phyloP scores from a whole-genome alignment of 1,140 invertebrate species.

The Drosophila lacteicornis region DNA sequence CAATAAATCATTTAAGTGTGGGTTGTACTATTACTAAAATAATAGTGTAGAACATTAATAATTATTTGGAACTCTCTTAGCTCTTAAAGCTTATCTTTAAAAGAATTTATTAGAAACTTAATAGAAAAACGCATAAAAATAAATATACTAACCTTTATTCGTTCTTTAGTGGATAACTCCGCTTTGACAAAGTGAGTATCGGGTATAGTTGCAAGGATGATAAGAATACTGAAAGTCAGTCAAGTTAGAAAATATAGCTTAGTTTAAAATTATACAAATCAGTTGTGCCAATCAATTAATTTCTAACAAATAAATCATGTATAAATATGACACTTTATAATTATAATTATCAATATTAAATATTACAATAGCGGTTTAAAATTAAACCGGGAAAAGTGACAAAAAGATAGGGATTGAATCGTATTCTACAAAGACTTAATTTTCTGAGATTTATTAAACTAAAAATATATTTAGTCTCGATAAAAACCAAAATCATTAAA shows the following conservation, averaged over 20 bases:
- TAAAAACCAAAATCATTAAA: background rate
- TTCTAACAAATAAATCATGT: too few species aligned
- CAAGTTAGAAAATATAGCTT: background rate
- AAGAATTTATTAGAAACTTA: background rate
- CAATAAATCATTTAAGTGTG: background rate
- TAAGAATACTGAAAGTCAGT: slow-evolving; percentile 52
- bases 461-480: too few species aligned
- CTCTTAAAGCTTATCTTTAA: background rate
- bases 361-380: too few species aligned
- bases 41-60: background rate
- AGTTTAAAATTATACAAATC: background rate
- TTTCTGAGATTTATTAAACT: too few species aligned
- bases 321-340: too few species aligned
- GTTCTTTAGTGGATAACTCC: slow-evolving; percentile 62
- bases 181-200: slow-evolving; percentile 38
- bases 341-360: too few species aligned
- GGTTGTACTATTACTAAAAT: background rate
- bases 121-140: background rate
- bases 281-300: too few species aligned
- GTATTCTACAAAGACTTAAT: too few species aligned
- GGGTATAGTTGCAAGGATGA: slow-evolving; percentile 42
- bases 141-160: slow-evolving; percentile 58
- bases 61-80: background rate
- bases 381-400: too few species aligned
- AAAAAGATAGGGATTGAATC: too few species aligned